These are phyloP conservation scores for Gorsachius magnificus DNA, from an alignment of 2,797 vertebrate species.

Conservation along the genomic window DNA sequence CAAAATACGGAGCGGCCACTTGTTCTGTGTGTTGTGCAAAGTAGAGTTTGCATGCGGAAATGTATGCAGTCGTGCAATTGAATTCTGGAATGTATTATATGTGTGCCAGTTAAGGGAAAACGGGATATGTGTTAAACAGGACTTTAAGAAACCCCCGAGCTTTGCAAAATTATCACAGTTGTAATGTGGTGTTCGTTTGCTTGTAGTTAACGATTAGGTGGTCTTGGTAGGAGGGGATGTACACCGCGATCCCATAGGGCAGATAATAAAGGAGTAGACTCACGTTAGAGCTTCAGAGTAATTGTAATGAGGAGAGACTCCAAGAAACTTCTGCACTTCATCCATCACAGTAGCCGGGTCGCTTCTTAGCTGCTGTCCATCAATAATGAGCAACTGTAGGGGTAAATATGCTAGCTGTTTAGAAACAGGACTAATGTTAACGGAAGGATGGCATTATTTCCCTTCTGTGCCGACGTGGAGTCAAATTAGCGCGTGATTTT, in stretches of 20 bases:
- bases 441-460: not conserved
- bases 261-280: conserved; percentile 68
- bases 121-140: not conserved
- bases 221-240: not conserved
- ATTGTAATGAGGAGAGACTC: conserved; percentile 91
- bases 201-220: not conserved
- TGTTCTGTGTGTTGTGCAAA: not conserved
- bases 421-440: not conserved
- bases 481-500: not conserved
- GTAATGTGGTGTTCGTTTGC: not conserved
- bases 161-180: not conserved
- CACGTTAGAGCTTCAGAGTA: conserved; percentile 95
- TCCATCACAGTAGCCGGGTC: conserved; percentile 95
- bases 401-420: conserved; percentile 6
- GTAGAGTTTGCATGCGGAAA: not conserved
- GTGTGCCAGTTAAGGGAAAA: not conserved
- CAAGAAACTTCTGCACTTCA: conserved; percentile 94
- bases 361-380: conserved; percentile 93
- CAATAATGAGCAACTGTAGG: conserved; percentile 91
- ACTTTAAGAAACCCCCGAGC: not conserved
- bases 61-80: not conserved
- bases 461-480: not conserved
- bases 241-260: not conserved
- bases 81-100: not conserved
- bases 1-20: not conserved